Evolutionary conservation across 2,888 invertebrate species (phyloP).

Genomic region (Rutpela maculata): DNA sequence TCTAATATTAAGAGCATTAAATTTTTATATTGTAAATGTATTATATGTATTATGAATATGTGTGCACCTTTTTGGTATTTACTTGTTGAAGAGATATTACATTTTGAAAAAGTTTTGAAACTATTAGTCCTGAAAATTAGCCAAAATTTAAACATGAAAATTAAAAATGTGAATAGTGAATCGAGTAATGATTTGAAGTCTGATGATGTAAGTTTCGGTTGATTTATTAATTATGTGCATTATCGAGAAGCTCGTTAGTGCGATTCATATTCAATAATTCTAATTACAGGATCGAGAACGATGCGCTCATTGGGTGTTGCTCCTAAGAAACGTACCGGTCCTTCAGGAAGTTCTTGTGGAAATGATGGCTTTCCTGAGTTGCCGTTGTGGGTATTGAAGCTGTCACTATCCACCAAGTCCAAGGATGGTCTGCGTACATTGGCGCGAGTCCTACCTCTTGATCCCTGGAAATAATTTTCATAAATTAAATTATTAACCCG

Average conservation of each 20-base stretch:
- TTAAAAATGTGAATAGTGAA: background rate
- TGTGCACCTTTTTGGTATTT: background rate
- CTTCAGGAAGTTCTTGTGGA: constrained; percentile 76
- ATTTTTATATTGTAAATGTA: background rate
- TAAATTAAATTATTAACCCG: background rate
- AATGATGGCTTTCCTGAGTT: constrained; percentile 76
- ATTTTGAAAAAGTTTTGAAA: no score
- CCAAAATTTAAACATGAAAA: background rate
- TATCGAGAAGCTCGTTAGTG: constrained; percentile 37
- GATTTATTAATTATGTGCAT: constrained; percentile 32
- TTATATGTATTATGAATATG: background rate
- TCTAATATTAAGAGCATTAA: background rate
- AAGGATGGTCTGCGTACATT: constrained; percentile 85
- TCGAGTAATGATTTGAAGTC: background rate
- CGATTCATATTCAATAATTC: constrained; percentile 38
- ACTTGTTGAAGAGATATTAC: no score
- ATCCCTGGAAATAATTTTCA: constrained; percentile 58
- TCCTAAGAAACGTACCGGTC: constrained; percentile 77
- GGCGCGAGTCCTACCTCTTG: constrained; percentile 76
- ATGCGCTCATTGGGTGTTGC: constrained; percentile 77
- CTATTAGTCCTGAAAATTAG: no score
- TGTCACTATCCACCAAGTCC: constrained; percentile 88
- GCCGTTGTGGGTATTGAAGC: constrained; percentile 84
- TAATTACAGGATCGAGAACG: constrained; percentile 64
- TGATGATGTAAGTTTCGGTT: background rate